phyloP scores from a whole-genome alignment of 2,888 invertebrate species.

The Diaperis boleti region DNA sequence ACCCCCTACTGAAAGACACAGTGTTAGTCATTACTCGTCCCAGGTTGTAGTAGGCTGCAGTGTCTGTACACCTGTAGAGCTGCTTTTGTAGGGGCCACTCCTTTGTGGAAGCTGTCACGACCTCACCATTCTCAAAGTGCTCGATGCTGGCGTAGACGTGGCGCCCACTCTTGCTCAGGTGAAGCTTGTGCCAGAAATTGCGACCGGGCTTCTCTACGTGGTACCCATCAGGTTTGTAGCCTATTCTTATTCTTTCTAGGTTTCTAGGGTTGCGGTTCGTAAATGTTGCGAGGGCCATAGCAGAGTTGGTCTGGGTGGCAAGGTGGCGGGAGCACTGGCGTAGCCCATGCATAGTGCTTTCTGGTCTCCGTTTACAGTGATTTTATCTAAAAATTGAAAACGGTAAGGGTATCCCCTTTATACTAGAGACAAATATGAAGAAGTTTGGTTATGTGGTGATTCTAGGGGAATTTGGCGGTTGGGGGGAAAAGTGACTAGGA shows the following conservation, averaged over 20 bases:
- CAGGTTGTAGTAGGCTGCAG: conserved; percentile 83
- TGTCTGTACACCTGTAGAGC: conserved; percentile 82
- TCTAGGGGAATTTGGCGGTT: too few relatives aligned
- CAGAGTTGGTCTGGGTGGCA: conserved; percentile 13
- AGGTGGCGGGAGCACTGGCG: neutral
- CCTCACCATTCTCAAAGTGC: conserved; percentile 83
- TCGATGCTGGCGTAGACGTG: conserved; percentile 78
- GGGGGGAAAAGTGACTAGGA: too few relatives aligned
- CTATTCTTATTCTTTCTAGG: conserved; percentile 86
- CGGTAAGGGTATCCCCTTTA: too few relatives aligned
- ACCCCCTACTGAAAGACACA: neutral
- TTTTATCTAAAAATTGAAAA: too few relatives aligned
- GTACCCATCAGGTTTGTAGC: conserved; percentile 87
- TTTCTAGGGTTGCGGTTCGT: conserved; percentile 90
- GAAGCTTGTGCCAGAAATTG: conserved; percentile 85
- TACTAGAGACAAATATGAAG: too few relatives aligned
- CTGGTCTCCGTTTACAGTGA: too few relatives aligned
- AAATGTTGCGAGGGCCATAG: conserved; percentile 57
- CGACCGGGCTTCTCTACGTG: conserved; percentile 81
- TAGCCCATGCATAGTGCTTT: neutral
- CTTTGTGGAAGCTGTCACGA: conserved; percentile 82
- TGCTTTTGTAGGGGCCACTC: conserved; percentile 89
- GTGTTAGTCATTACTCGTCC: conserved; percentile 71
- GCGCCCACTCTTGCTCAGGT: conserved; percentile 68
- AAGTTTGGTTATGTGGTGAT: too few relatives aligned